Conservation (phyloP, 2,888 invertebrate species). For the Acanthococcus lagerstroemiae region DNA sequence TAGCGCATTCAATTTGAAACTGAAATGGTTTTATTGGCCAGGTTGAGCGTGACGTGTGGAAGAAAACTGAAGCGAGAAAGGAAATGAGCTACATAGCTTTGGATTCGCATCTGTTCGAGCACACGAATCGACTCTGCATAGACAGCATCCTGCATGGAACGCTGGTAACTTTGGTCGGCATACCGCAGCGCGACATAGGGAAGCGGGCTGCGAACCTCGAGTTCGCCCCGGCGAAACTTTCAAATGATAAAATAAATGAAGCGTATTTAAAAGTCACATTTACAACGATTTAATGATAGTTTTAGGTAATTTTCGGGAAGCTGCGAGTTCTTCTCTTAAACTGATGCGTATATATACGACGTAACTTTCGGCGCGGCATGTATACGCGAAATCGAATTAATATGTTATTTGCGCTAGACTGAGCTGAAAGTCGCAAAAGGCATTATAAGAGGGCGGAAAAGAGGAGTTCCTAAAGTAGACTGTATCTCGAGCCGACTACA, state of each 20-base stretch:
- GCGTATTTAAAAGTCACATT: slow-evolving; percentile 27
- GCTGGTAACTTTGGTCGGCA: not conserved
- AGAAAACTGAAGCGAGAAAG: no score
- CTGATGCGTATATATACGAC: not conserved
- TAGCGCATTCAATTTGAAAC: no score
- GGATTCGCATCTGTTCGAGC: no score
- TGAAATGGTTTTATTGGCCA: no score
- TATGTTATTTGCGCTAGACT: not conserved
- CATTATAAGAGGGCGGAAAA: no score
- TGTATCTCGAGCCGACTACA: no score
- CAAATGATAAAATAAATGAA: slow-evolving; percentile 27
- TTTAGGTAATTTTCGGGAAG: slow-evolving; percentile 24
- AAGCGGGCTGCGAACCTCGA: not conserved
- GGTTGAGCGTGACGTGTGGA: no score
- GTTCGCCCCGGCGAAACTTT: slow-evolving; percentile 19
- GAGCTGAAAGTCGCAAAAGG: not conserved
- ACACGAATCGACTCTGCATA: no score
- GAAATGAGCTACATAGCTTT: no score
- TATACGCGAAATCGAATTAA: not conserved
- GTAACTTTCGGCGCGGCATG: not conserved
- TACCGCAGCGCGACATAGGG: not conserved
- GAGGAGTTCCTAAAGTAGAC: no score
- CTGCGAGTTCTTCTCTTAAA: not conserved
- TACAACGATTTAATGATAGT: slow-evolving; percentile 27
- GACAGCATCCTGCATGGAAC: no score